Evolutionary conservation across 2,797 vertebrate species (phyloP).

Genomic region (Paratrypauchen microcephalus): DNA sequence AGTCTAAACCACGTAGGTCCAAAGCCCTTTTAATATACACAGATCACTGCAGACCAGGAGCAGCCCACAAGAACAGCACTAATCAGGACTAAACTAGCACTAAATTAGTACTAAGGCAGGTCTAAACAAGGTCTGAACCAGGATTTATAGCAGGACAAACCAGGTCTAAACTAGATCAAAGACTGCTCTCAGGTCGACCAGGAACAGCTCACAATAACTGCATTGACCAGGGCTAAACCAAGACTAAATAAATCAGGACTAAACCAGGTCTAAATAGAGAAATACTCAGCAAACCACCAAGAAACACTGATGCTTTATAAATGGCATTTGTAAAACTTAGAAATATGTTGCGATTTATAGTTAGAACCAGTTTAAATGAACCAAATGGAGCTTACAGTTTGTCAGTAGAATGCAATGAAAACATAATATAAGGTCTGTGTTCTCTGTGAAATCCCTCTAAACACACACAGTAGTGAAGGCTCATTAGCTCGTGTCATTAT

Average conservation of each 20-base stretch:
- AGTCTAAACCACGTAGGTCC: too few species aligned
- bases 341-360: background rate
- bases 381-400: too few species aligned
- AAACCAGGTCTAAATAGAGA: background rate
- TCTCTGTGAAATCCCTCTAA: too few species aligned
- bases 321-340: background rate
- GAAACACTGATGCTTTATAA: background rate
- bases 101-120: background rate
- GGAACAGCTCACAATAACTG: background rate
- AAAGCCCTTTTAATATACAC: too few species aligned
- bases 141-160: background rate
- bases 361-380: background rate
- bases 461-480: constrained; percentile 1
- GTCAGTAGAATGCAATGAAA: too few species aligned
- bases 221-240: background rate
- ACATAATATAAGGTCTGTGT: too few species aligned
- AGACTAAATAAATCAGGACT: background rate
- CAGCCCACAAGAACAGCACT: background rate
- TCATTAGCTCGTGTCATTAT: constrained; percentile 28
- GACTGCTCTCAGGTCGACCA: background rate
- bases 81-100: too few species aligned
- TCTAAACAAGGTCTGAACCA: background rate
- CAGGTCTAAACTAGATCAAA: too few species aligned
- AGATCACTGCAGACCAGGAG: too few species aligned
- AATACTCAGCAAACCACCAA: background rate